Evolutionary conservation across 1,140 invertebrate genomes (phyloP), one percentile per base, ranked within the genome.

Genomic region (Cherax quadricarinatus): DNA sequence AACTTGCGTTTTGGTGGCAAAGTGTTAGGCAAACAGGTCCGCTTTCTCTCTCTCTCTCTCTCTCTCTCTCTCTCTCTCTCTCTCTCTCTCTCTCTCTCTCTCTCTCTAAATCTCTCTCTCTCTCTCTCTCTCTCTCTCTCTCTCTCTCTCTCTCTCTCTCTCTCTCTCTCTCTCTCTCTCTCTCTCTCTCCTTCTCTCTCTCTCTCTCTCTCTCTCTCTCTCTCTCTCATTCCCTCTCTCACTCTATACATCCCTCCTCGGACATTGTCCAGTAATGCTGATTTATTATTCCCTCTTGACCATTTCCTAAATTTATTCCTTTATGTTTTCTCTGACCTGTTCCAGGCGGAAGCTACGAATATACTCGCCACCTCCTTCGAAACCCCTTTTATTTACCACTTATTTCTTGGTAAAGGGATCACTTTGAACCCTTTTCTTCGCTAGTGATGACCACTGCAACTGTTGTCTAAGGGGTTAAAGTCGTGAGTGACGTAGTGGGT

Each of bases 231-330:
- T 53, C 21, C 48, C 41, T 53, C 12, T 49, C 51, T 21, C 48
- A 41, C 24, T 53, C 21, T 51, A 49, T 48, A 7, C 48, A 18
- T n/a, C 18, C 79, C 66, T 16, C 81, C 14, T 21, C 41, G 51
- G 18, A 89, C 80, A 57, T 82, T 57, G 53, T 24, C 66, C 30
- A 79, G 53, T 89, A 89, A 89, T 89, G 48, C 87, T 89, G 87
- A 89, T 89, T 89, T 89, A 89, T 89, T 89, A 51, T n/a, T 30
- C 79, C 62, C 57, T 66, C 79, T 82, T 89, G 79, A 57, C 70
- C 60, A 41, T 62, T 89, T 79, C 80, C 49, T 82, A 82, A 89
- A 89, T 89, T 83, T 83, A 83, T 84, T 83, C 80, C 81, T 73
- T 83, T 89, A 24, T 89, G 57, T 51, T 82, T 49, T 75, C 41